These are phyloP conservation scores for Nomada ferruginata DNA, from an alignment of 2,888 invertebrate genomes.

Conservation along the genomic window DNA sequence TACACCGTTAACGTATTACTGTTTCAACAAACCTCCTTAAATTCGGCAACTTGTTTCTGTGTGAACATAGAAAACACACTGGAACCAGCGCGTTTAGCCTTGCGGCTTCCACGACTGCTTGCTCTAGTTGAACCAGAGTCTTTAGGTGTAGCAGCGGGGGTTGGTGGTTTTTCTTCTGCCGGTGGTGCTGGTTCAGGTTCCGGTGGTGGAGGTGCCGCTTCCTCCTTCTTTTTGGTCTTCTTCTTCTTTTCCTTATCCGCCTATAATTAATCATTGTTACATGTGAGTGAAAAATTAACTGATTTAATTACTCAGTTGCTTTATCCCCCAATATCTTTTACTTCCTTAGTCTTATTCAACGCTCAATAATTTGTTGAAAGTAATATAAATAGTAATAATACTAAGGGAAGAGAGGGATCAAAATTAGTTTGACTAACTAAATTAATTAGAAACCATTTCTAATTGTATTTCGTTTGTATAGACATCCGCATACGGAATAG, in stretches of 20 bases:
- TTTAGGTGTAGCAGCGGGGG: slow-evolving; percentile 84
- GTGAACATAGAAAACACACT: slow-evolving; percentile 99
- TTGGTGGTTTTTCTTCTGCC: slow-evolving; percentile 86
- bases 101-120: slow-evolving; percentile 93
- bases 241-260: slow-evolving; percentile 98
- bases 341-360: no score
- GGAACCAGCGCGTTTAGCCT: slow-evolving; percentile 94
- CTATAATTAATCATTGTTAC: slow-evolving; percentile 83
- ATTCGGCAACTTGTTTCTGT: slow-evolving; percentile 97
- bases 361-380: no score
- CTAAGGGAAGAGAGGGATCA: no score
- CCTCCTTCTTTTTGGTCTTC: slow-evolving; percentile 89
- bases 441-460: no score
- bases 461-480: no score
- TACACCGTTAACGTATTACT: neutral
- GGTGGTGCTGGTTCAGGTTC: slow-evolving; percentile 88
- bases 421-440: no score
- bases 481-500: neutral
- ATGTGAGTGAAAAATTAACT: neutral
- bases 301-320: no score
- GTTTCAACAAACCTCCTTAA: slow-evolving; percentile 90
- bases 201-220: slow-evolving; percentile 88
- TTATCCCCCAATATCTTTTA: no score
- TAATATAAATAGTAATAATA: no score
- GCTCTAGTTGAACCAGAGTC: slow-evolving; percentile 88